Percentiles rank a stretch among this genome's conserved stretches.
Evolutionary conservation across 2,113 vertebrate genomes (phyloP).

Genomic region (Brachirus orientalis): DNA sequence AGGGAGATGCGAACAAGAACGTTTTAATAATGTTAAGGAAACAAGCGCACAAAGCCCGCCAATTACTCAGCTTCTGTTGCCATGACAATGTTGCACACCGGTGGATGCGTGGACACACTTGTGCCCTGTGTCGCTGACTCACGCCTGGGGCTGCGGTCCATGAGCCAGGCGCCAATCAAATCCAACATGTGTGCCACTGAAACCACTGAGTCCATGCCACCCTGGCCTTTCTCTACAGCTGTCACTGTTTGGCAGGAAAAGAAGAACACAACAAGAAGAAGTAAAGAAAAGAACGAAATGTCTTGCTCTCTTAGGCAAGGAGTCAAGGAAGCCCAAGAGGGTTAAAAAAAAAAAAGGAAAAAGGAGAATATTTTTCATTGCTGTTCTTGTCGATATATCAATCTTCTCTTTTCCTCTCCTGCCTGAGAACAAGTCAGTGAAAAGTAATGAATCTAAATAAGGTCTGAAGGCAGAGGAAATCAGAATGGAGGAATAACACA

Average conservation of each 20-base stretch:
- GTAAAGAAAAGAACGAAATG: slow-evolving; percentile 21
- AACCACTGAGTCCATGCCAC: slow-evolving; percentile 64
- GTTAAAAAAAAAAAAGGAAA: slow-evolving; percentile 14
- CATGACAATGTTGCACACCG: slow-evolving; percentile 38
- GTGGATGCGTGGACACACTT: slow-evolving; percentile 28
- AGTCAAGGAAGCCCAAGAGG: slow-evolving; percentile 37
- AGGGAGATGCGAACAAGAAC: slow-evolving; percentile 4
- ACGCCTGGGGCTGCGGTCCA: slow-evolving; percentile 38
- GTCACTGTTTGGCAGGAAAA: slow-evolving; percentile 54
- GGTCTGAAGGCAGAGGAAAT: slow-evolving; percentile 62
- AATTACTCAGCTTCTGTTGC: slow-evolving; percentile 46
- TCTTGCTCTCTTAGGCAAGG: slow-evolving; percentile 25
- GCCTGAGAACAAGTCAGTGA: slow-evolving; percentile 40
- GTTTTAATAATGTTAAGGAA: slow-evolving; percentile 30
- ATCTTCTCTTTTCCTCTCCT: slow-evolving; percentile 15
- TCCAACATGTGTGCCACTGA: slow-evolving; percentile 56
- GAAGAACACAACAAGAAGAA: slow-evolving; percentile 5
- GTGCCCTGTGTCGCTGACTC: slow-evolving; percentile 57
- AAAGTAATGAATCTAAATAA: slow-evolving; percentile 46
- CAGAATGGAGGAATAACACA: slow-evolving; percentile 80
- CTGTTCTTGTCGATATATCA: slow-evolving; percentile 64
- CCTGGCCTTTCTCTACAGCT: slow-evolving; percentile 54
- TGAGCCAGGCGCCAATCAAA: slow-evolving; percentile 76
- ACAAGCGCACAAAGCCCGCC: slow-evolving; percentile 25
- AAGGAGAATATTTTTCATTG: slow-evolving; percentile 41